Conservation (phyloP, 2,888 invertebrate genomes). For the Protodeltote pygarga region DNA sequence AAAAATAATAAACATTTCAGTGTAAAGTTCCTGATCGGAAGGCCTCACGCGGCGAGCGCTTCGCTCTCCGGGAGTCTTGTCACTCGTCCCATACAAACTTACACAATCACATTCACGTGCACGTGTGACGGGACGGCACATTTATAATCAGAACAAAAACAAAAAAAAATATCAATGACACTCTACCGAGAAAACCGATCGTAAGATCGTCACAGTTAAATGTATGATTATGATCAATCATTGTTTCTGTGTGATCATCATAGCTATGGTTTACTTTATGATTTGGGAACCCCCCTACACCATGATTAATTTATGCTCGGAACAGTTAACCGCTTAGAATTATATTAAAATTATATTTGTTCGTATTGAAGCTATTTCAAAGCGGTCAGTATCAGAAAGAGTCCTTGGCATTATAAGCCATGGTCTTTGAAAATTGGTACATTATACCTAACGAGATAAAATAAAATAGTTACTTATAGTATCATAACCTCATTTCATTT, state of each 20-base stretch:
- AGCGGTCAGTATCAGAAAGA: no score
- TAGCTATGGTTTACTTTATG: background rate
- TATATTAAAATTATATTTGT: no score
- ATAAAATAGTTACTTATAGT: no score
- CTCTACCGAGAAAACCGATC: constrained; percentile 33
- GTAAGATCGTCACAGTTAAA: constrained; percentile 27
- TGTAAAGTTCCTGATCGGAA: constrained; percentile 46
- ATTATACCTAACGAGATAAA: no score
- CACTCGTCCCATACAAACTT: constrained; percentile 32
- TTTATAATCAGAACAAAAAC: constrained; percentile 31
- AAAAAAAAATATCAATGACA: constrained; percentile 35
- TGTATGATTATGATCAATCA: constrained; percentile 28
- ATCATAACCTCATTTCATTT: constrained; percentile 10
- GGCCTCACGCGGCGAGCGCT: constrained; percentile 49
- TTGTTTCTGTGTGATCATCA: constrained; percentile 19
- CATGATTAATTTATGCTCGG: no score
- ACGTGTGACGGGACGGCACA: constrained; percentile 22
- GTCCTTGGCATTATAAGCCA: no score
- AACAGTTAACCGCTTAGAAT: no score
- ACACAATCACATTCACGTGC: constrained; percentile 26
- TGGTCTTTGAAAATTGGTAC: no score
- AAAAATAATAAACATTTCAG: constrained; percentile 3
- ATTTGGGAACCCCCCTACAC: no score
- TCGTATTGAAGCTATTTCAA: no score
- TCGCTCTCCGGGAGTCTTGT: constrained; percentile 46